Evolutionary conservation across 2,888 invertebrate genomes (phyloP).

Genomic region (Temnothorax ravouxi): DNA sequence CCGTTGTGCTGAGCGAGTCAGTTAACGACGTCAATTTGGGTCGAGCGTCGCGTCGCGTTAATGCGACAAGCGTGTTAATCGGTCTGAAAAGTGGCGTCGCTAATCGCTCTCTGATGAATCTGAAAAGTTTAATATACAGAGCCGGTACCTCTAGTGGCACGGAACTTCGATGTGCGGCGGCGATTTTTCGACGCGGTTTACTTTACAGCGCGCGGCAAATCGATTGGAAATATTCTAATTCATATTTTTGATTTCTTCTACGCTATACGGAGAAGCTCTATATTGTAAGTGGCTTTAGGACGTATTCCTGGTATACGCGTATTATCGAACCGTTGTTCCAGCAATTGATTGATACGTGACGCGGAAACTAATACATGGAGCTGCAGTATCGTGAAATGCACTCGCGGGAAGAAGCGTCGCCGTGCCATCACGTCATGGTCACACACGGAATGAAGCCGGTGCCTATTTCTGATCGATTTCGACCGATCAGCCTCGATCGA

Average conservation of each 20-base stretch:
- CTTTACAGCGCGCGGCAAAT: neutral
- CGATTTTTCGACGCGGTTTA: neutral
- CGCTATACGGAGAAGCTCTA: neutral
- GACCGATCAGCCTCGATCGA: conserved; percentile 24
- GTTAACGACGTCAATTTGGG: conserved; percentile 50
- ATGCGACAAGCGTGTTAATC: conserved; percentile 49
- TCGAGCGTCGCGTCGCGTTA: conserved; percentile 41
- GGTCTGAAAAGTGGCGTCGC: conserved; percentile 15
- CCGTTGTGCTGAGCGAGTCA: conserved; percentile 16
- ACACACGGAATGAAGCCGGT: conserved; percentile 6
- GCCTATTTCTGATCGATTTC: conserved; percentile 24
- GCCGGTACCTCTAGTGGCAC: neutral
- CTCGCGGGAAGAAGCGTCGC: conserved; percentile 19
- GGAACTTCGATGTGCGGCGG: neutral
- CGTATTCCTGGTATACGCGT: neutral
- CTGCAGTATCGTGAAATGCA: conserved; percentile 23
- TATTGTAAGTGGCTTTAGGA: neutral
- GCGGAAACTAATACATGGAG: conserved; percentile 17
- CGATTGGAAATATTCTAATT: neutral
- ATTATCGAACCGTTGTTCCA: conserved; percentile 20
- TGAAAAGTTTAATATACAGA: neutral
- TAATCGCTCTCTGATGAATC: conserved; percentile 3
- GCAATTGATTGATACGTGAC: conserved; percentile 27
- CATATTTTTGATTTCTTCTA: neutral
- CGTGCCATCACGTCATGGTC: conserved; percentile 21